Evolutionary conservation across 2,113 vertebrate genomes (phyloP).

Genomic region (Nyctereutes procyonoides): DNA sequence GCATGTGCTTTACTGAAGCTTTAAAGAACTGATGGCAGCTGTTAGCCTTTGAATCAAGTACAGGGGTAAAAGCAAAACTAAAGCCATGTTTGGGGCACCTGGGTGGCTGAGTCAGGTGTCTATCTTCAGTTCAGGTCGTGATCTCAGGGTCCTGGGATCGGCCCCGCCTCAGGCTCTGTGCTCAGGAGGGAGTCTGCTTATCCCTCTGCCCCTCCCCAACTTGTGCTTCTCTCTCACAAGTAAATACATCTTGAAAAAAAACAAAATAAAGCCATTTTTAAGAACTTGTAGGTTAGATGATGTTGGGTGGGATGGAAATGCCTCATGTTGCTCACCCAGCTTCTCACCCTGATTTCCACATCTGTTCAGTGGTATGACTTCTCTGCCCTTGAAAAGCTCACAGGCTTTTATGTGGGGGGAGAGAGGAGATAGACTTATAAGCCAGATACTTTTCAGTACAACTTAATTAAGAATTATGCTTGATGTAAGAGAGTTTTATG

Average conservation of each 20-base stretch:
- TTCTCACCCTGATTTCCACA: neutral
- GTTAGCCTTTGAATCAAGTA: neutral
- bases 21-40: neutral
- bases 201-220: neutral
- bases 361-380: neutral
- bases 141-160: neutral
- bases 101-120: neutral
- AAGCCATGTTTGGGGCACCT: neutral
- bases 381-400: neutral
- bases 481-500: neutral
- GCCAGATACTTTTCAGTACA: neutral
- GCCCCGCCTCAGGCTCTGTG: neutral
- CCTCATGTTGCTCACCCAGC: too few species aligned
- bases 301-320: neutral
- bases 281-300: neutral
- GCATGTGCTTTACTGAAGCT: neutral
- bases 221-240: neutral
- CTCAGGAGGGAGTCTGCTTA: neutral
- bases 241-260: neutral
- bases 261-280: neutral
- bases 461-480: slow-evolving; percentile 10
- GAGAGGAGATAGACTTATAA: neutral
- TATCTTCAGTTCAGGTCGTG: neutral
- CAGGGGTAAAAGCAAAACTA: neutral
- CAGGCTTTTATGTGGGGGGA: neutral